Evolutionary conservation across 2,888 invertebrate species (phyloP), one percentile per base, ranked within the genome.

Genomic region (Polyommatus iphigenia): DNA sequence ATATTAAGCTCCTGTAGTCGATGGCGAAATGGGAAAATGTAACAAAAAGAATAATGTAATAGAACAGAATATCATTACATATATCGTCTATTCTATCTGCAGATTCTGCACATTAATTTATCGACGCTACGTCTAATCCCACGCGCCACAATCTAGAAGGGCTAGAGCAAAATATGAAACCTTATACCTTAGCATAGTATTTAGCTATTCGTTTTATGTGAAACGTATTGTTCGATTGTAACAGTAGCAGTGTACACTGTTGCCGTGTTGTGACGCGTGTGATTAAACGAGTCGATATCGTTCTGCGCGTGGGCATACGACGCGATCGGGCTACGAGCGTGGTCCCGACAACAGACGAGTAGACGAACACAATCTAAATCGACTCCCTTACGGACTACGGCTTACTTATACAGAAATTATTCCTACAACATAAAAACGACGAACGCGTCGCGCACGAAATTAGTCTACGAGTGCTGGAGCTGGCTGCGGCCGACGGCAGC

Each of bases 401-500:
- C 59, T 78, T 73, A 73, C 73, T 78, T 79, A 78, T 79, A 78
- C 41, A 76, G 78, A 57, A 79, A 80, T 81, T 79, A 79, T 78
- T 79, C 80, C 81, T 83, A 84, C 81, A 83, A 83, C 78, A 81
- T 81, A 81, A 81, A 67, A 75, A 78, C 73, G 78, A 77, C 13
- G 77, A 46, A 72, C 54, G 73, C 77, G 73, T 78, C 73, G 78
- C 77, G 78, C 75, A 71, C 73, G 77, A 81, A 83, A 87, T 89
- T 89, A 85, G 85, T 82, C 90, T 91, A 91, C 87, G 88, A 73
- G 77, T 72, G 77, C 86, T 90, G 91, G 90, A 86, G 85, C 92
- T 92, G 92, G 92, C 88, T 88, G 88, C 84, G 92, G 93, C 92
- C 91, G 92, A 90, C 83, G 82, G 87, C 91, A 88, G 94, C 94